phyloP scores from a whole-genome alignment of 2,797 vertebrate species.

The Chrosomus eos region DNA sequence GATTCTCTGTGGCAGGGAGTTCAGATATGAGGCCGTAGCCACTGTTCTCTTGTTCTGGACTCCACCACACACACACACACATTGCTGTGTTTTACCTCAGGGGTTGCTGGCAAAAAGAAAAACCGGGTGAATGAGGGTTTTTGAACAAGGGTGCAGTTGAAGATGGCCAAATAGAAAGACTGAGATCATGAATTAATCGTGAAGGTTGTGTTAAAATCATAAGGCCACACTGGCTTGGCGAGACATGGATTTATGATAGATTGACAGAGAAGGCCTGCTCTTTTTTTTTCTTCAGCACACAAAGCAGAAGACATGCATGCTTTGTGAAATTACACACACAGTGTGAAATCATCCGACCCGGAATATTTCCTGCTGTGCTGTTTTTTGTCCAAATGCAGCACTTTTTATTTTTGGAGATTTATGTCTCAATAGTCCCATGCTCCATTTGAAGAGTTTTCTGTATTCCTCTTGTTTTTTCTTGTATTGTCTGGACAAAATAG shows the following conservation, averaged over 20 bases:
- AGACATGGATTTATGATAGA: slow-evolving; percentile 67
- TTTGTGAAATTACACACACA: slow-evolving; percentile 3
- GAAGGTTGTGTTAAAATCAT: slow-evolving; percentile 64
- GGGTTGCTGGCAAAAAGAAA: slow-evolving; percentile 30
- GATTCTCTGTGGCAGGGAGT: slow-evolving; percentile 46
- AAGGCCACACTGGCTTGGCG: slow-evolving; percentile 54
- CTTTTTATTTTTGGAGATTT: background rate
- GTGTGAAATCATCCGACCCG: slow-evolving; percentile 4
- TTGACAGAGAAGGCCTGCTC: slow-evolving; percentile 22
- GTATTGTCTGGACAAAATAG: background rate
- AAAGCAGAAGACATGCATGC: background rate
- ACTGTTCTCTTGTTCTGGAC: slow-evolving; percentile 39
- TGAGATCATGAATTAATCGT: slow-evolving; percentile 74
- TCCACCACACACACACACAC: slow-evolving; percentile 26
- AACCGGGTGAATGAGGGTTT: slow-evolving; percentile 14
- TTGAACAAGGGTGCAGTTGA: slow-evolving; percentile 39
- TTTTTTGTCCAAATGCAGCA: slow-evolving; percentile 4
- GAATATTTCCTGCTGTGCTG: background rate
- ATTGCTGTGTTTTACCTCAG: slow-evolving; percentile 15
- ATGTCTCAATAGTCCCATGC: background rate
- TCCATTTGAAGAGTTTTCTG: background rate
- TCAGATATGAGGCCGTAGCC: slow-evolving; percentile 54
- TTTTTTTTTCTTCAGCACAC: background rate
- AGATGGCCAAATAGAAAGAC: slow-evolving; percentile 21
- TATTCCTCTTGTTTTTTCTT: background rate